A percentile compares a stretch with the other conserved stretches of the same genome.
Conservation (phyloP, 2,797 vertebrate species). For the Falco berigora region DNA sequence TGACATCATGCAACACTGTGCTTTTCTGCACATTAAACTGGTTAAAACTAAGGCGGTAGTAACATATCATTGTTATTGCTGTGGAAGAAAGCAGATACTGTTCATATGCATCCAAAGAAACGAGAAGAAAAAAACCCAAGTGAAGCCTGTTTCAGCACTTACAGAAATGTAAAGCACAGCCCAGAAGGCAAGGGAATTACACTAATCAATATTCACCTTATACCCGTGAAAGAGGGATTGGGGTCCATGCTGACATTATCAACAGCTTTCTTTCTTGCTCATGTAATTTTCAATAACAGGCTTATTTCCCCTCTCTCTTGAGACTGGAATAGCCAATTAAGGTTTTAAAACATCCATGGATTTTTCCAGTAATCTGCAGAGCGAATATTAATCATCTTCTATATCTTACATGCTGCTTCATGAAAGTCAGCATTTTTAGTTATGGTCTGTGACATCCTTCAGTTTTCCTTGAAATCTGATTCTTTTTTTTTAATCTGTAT, state of each 20-base stretch:
- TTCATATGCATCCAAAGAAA: not conserved
- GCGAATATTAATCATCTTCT: not conserved
- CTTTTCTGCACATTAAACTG: conserved; percentile 8
- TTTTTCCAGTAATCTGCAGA: not conserved
- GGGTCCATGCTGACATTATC: not conserved
- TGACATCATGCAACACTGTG: not conserved
- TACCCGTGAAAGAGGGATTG: not conserved
- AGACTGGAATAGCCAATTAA: conserved; percentile 13
- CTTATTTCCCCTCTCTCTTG: not conserved
- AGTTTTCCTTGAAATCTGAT: not conserved
- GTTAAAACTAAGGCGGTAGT: not conserved
- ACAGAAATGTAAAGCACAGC: not conserved
- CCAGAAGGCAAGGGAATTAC: not conserved
- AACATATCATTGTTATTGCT: not conserved
- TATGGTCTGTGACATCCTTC: not conserved
- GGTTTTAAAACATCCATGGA: not conserved
- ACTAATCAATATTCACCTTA: conserved; percentile 21
- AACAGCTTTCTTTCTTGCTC: conserved; percentile 8
- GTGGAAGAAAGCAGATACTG: not conserved
- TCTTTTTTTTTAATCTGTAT: not conserved
- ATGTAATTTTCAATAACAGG: not conserved
- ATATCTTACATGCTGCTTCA: not conserved
- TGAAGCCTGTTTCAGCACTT: not conserved
- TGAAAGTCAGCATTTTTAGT: not conserved
- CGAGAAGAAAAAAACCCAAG: not conserved